These are phyloP conservation scores for Zaprionus ghesquierei DNA, from an alignment of 1,140 invertebrate species.

Conservation along the genomic window DNA sequence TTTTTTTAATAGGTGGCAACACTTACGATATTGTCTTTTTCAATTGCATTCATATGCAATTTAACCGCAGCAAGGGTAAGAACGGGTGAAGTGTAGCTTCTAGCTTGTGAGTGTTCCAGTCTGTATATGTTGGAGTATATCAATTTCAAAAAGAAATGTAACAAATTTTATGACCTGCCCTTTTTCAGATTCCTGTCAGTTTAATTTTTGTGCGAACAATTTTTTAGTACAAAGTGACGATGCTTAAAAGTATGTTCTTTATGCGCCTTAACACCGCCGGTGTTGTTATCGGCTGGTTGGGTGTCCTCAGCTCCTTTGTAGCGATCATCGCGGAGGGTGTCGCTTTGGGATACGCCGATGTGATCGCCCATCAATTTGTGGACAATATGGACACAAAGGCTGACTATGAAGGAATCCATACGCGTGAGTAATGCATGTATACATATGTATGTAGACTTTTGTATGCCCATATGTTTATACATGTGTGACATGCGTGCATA, in stretches of 20 bases:
- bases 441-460: not conserved
- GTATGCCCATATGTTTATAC: too few species aligned
- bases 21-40: not conserved
- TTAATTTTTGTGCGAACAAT: not conserved
- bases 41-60: constrained; percentile 4
- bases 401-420: not conserved
- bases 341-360: constrained; percentile 23
- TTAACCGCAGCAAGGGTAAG: not conserved
- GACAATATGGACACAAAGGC: not conserved
- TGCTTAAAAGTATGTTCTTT: constrained; percentile 45
- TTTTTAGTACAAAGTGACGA: constrained; percentile 22
- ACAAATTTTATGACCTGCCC: not conserved
- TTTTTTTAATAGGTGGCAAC: not conserved
- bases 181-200: not conserved
- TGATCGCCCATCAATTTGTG: constrained; percentile 25
- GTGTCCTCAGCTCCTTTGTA: constrained; percentile 31
- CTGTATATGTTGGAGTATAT: not conserved
- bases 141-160: constrained; percentile 4
- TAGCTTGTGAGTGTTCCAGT: not conserved
- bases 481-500: not conserved
- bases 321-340: constrained; percentile 15
- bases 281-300: constrained; percentile 61
- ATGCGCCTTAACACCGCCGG: constrained; percentile 64
- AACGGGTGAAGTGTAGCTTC: not conserved
- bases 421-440: not conserved